Evolutionary conservation across 1,140 invertebrate genomes (phyloP).

Genomic region (Zophobas morio): DNA sequence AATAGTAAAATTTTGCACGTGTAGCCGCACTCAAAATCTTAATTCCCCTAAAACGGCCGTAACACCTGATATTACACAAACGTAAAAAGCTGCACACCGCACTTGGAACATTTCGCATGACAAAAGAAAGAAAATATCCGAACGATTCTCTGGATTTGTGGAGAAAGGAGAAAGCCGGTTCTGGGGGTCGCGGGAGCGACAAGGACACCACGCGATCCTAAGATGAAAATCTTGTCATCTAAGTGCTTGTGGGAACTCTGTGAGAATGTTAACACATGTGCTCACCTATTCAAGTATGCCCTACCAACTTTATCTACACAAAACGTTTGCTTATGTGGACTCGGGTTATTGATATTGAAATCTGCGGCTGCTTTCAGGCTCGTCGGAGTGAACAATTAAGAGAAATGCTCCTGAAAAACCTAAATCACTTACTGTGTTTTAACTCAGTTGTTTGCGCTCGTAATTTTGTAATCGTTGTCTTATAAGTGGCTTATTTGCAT

Average conservation of each 20-base stretch:
- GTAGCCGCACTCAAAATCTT: constrained; percentile 23
- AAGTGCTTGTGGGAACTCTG: constrained; percentile 62
- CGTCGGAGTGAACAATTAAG: no score
- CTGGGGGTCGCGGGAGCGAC: not conserved
- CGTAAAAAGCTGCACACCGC: constrained; percentile 32
- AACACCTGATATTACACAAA: constrained; percentile 27
- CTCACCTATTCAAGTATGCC: constrained; percentile 52
- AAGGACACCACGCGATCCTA: constrained; percentile 54
- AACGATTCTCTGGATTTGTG: constrained; percentile 33
- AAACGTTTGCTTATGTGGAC: constrained; percentile 34
- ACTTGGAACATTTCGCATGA: constrained; percentile 35
- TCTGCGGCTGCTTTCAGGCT: not conserved
- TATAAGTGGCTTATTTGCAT: no score
- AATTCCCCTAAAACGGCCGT: constrained; percentile 35
- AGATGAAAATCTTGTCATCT: constrained; percentile 64
- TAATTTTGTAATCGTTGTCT: no score
- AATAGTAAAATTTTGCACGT: constrained; percentile 29
- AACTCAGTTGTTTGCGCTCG: no score
- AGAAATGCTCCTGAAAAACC: no score
- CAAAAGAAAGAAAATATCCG: constrained; percentile 41
- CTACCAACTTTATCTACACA: constrained; percentile 42
- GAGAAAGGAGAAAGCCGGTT: not conserved
- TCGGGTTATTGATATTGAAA: constrained; percentile 20
- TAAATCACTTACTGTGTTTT: no score
- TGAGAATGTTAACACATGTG: constrained; percentile 64